phyloP scores from a whole-genome alignment of 2,888 invertebrate species.

The Candidula unifasciata region DNA sequence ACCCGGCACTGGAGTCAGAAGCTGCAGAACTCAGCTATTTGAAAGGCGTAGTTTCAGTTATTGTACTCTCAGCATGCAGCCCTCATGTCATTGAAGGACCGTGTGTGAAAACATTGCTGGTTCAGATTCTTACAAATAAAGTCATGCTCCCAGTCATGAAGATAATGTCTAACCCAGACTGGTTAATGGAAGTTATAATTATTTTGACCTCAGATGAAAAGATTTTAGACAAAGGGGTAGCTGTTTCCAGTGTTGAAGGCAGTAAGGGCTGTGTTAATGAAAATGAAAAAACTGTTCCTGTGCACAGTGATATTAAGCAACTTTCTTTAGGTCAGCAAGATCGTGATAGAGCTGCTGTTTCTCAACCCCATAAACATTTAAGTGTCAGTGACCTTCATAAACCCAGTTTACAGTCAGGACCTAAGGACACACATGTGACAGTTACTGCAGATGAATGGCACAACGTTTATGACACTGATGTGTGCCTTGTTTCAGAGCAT shows the following conservation, averaged over 20 bases:
- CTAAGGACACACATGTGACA: not conserved
- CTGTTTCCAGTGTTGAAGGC: not conserved
- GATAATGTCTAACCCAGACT: slow-evolving; percentile 63
- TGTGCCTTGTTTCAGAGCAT: not conserved
- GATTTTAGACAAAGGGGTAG: not conserved
- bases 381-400: not conserved
- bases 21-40: slow-evolving; percentile 56
- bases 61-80: slow-evolving; percentile 54
- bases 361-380: not conserved
- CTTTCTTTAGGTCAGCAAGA: not conserved
- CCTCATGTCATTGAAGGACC: slow-evolving; percentile 54
- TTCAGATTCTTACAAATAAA: slow-evolving; percentile 65
- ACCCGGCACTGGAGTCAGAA: slow-evolving; percentile 54
- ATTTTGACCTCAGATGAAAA: slow-evolving; percentile 63
- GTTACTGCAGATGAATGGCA: not conserved
- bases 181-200: slow-evolving; percentile 66
- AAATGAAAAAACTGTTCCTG: not conserved
- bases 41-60: slow-evolving; percentile 51
- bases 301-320: not conserved
- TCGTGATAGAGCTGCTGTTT: not conserved
- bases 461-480: not conserved
- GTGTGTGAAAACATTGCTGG: slow-evolving; percentile 52
- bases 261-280: not conserved
- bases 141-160: slow-evolving; percentile 62
- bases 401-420: not conserved